A percentile compares a stretch with the other conserved stretches of the same genome.
phyloP scores from a whole-genome alignment of 2,797 vertebrate species.

The Fringilla coelebs region DNA sequence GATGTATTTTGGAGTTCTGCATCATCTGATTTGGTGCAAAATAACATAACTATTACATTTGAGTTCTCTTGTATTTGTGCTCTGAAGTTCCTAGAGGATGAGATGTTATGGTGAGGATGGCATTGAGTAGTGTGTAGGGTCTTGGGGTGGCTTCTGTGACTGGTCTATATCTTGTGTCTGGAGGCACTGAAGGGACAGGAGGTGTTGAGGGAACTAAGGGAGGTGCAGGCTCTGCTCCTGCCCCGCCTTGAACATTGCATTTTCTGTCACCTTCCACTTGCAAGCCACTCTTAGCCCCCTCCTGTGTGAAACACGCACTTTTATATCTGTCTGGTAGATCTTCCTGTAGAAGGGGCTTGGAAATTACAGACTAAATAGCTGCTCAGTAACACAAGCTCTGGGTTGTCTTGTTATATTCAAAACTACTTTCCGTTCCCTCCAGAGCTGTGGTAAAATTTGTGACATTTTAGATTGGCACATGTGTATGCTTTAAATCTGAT shows the following conservation, averaged over 20 bases:
- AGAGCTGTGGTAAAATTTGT: not conserved
- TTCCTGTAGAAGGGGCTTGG: not conserved
- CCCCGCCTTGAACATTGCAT: fast-evolving
- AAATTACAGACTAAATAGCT: not conserved
- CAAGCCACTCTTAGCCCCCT: not conserved
- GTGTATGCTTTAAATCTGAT: not conserved
- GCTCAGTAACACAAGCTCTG: not conserved
- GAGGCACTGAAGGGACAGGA: not conserved
- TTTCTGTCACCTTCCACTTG: not conserved
- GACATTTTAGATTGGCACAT: not conserved
- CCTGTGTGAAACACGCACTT: not conserved
- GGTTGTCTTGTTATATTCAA: fast-evolving
- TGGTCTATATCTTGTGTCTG: fast-evolving
- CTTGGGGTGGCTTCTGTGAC: not conserved
- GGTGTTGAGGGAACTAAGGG: not conserved
- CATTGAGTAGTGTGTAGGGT: not conserved
- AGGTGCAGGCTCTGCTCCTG: not conserved
- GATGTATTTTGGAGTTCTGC: not conserved
- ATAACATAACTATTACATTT: not conserved
- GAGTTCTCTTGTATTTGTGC: not conserved
- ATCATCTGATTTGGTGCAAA: not conserved
- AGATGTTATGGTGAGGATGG: not conserved
- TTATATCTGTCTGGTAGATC: not conserved
- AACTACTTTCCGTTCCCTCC: not conserved
- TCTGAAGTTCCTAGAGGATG: not conserved